Conservation (phyloP, 23 tunicate species). For the Ciona savignyi region DNA sequence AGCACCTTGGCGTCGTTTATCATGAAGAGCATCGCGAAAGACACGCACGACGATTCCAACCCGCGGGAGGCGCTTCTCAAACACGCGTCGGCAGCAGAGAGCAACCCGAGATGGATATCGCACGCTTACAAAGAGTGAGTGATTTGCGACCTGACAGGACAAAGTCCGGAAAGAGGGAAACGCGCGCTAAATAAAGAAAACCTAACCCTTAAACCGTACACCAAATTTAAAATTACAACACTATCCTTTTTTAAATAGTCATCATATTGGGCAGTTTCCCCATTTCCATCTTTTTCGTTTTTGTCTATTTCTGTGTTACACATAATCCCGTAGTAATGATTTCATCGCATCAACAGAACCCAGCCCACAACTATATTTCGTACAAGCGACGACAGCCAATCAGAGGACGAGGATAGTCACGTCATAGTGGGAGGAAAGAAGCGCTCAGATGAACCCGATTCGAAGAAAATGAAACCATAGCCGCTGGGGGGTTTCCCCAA, state of each 20-base stretch:
- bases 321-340: no score
- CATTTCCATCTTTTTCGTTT: no score
- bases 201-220: no score
- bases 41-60: constrained; percentile 74
- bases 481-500: no score
- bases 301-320: no score
- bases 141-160: no score
- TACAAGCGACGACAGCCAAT: constrained; percentile 28
- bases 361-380: constrained; percentile 58
- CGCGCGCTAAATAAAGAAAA: no score
- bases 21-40: constrained; percentile 91
- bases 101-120: constrained; percentile 63
- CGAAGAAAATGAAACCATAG: constrained; percentile 28
- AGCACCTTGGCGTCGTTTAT: constrained; percentile 87
- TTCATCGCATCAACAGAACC: constrained; percentile 38
- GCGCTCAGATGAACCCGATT: constrained; percentile 47
- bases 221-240: no score
- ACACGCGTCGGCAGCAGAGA: constrained; percentile 78
- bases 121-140: constrained; percentile 85
- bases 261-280: no score
- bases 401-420: constrained; percentile 71
- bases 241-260: no score
- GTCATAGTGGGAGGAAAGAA: constrained; percentile 74
- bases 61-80: constrained; percentile 82
- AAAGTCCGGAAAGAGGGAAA: no score